Conservation (phyloP, 2,888 invertebrate genomes). For the Meandrusa payeni region DNA sequence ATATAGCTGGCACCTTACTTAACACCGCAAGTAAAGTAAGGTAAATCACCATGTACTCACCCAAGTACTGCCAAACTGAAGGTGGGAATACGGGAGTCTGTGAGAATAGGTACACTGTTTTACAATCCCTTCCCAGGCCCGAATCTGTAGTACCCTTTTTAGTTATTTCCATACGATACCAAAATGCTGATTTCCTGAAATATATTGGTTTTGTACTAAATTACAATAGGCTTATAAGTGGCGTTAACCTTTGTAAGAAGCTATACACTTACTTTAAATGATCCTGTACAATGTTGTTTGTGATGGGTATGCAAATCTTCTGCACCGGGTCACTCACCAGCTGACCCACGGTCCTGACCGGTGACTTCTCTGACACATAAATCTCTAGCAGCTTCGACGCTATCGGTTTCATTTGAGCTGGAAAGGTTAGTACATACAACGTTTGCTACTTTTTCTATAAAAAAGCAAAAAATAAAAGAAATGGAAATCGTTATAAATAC, state of each 20-base stretch:
- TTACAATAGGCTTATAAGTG: too few relatives aligned
- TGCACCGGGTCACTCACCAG: conserved; percentile 67
- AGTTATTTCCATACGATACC: conserved; percentile 63
- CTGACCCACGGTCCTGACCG: conserved; percentile 68
- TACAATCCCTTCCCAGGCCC: conserved; percentile 48
- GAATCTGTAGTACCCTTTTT: conserved; percentile 46
- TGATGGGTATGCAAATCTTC: conserved; percentile 54
- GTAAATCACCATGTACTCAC: too few relatives aligned
- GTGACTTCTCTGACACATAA: conserved; percentile 69
- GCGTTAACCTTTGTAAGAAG: too few relatives aligned
- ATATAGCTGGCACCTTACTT: too few relatives aligned
- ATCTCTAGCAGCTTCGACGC: conserved; percentile 59
- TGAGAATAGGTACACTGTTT: conserved; percentile 58
- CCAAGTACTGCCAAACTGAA: conserved; percentile 62
- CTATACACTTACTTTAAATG: conserved; percentile 71
- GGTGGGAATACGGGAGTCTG: conserved; percentile 74
- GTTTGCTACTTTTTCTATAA: too few relatives aligned
- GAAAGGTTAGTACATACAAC: too few relatives aligned
- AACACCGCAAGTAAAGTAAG: too few relatives aligned
- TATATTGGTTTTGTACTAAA: too few relatives aligned
- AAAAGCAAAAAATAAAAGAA: too few relatives aligned
- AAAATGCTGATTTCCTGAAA: conserved; percentile 64
- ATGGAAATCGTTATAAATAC: too few relatives aligned
- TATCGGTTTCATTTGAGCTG: conserved; percentile 65
- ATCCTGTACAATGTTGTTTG: conserved; percentile 68